Conservation (phyloP, 2,113 vertebrate genomes). For the Naja naja region DNA sequence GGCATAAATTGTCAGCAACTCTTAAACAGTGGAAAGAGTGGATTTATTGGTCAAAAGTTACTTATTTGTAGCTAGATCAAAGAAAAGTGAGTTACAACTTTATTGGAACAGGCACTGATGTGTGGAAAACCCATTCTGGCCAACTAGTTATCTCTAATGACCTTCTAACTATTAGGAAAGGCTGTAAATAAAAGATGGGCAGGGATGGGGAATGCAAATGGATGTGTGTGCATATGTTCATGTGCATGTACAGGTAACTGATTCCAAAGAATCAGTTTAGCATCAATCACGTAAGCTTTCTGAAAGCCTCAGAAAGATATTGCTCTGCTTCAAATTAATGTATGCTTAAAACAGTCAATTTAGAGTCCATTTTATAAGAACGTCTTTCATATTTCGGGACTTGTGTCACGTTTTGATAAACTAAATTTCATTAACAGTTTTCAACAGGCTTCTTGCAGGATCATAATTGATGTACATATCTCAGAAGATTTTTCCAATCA, state of each 20-base stretch:
- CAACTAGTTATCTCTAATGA: background rate
- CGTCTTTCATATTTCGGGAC: background rate
- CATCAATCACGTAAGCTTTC: background rate
- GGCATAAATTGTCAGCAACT: conserved; percentile 47
- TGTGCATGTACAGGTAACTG: background rate
- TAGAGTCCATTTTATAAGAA: background rate
- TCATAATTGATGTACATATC: background rate
- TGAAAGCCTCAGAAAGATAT: background rate
- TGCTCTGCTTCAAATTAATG: background rate
- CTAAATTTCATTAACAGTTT: background rate
- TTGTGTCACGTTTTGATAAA: background rate
- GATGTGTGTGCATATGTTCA: background rate
- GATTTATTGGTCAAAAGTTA: conserved; percentile 21
- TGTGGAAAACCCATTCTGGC: background rate
- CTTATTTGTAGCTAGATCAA: conserved; percentile 11
- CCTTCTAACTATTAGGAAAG: background rate
- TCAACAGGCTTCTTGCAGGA: background rate
- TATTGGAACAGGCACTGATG: background rate
- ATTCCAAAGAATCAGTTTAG: background rate
- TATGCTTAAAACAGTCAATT: background rate
- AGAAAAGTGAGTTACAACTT: conserved; percentile 30
- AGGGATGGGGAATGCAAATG: background rate
- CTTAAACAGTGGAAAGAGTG: background rate
- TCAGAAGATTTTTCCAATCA: background rate
- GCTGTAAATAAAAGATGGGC: conserved; percentile 9